A percentile compares a stretch with the other conserved stretches of the same genome.
phyloP scores from a whole-genome alignment of 2,797 vertebrate species.

The Ibycter americanus region DNA sequence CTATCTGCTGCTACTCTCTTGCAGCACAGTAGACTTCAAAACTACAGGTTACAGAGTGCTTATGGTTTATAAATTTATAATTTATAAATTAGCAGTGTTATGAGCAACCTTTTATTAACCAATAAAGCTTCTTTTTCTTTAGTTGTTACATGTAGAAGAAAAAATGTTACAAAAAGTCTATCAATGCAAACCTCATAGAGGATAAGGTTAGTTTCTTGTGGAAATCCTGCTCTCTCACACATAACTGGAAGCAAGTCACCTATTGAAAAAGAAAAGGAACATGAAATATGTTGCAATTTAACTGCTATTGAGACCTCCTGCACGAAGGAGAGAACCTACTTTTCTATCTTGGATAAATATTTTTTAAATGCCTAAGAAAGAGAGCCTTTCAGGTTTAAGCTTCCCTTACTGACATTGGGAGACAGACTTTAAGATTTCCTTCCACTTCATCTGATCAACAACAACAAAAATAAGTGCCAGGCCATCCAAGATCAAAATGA shows the following conservation, averaged over 20 bases:
- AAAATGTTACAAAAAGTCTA: neutral
- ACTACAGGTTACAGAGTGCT: neutral
- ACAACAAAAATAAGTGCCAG: neutral
- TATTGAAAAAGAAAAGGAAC: slow-evolving; percentile 61
- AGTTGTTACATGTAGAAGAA: neutral
- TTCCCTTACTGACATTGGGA: neutral
- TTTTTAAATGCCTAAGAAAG: neutral
- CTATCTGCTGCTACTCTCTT: neutral
- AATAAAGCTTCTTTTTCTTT: neutral
- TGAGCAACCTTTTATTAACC: neutral
- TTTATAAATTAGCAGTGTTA: neutral
- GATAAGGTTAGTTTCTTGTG: slow-evolving; percentile 99
- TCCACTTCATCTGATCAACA: neutral
- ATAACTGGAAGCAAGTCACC: slow-evolving; percentile 98
- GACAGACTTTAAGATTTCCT: neutral
- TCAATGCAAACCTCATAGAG: slow-evolving; percentile 94
- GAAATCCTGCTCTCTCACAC: slow-evolving; percentile 99
- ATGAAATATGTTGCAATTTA: neutral
- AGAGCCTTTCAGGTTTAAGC: neutral
- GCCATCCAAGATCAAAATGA: neutral
- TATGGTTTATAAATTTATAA: neutral
- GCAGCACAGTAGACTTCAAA: neutral
- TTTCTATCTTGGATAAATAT: neutral
- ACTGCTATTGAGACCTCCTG: neutral
- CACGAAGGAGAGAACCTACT: neutral